phyloP scores from a whole-genome alignment of 2,113 vertebrate genomes.

The Centropristis striata region DNA sequence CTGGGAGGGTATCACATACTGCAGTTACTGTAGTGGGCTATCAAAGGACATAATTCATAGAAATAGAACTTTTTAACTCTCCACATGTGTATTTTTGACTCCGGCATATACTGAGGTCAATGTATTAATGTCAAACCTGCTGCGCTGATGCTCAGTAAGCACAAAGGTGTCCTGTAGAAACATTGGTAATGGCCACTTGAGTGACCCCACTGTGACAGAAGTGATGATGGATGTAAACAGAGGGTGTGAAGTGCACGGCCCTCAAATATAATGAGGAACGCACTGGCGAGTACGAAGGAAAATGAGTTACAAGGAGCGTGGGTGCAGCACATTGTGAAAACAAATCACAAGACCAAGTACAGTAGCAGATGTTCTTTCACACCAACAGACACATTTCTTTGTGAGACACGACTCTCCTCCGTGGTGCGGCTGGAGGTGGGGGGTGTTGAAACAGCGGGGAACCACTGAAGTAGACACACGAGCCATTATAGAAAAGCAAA shows the following conservation, averaged over 20 bases:
- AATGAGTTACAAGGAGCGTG: slow-evolving; percentile 19
- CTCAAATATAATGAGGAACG: slow-evolving; percentile 27
- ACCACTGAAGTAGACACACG: slow-evolving; percentile 21
- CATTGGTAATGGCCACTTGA: background rate
- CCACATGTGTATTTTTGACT: background rate
- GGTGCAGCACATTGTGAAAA: slow-evolving; percentile 16
- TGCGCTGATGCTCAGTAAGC: background rate
- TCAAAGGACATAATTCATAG: background rate
- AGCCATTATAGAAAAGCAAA: slow-evolving; percentile 12
- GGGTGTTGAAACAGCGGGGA: slow-evolving; percentile 4
- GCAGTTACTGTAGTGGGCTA: background rate
- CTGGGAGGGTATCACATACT: background rate
- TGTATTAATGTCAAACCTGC: background rate
- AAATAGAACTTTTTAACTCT: background rate
- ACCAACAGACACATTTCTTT: slow-evolving; percentile 32
- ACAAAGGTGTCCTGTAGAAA: background rate
- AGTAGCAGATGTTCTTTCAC: slow-evolving; percentile 46
- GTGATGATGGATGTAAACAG: slow-evolving; percentile 12
- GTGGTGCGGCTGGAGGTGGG: background rate
- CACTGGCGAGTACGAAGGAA: background rate
- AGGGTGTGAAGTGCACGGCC: background rate
- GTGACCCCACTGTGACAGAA: slow-evolving; percentile 1
- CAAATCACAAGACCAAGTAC: slow-evolving; percentile 4
- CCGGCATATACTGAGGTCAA: too few relatives aligned
- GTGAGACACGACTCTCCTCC: background rate